Base-by-base conservation (phyloP, 2,888 invertebrate species). In the Ornithoptera alexandrae region DNA sequence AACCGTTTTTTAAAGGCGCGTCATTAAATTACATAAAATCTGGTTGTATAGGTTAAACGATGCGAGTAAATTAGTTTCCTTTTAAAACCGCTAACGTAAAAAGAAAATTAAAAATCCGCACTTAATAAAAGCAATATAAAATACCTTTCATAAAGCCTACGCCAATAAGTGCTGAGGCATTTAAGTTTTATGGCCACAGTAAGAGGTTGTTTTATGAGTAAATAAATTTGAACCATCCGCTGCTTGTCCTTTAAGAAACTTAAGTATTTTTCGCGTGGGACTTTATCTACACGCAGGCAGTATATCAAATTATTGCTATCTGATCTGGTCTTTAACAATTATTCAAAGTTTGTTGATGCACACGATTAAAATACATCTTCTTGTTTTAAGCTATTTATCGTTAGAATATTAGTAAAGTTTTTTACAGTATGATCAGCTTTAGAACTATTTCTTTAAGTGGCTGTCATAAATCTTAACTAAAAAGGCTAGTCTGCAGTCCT, bases 181-280 rank as follows among this genome's bases (percentile, higher is more conserved):
- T 70, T 70, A 70, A 70, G 70, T 64, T 71, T 67, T 71, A 71
- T 70, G 20, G 36, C 63, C 56, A 57, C 64, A 15, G 30, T 71
- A 62, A 71, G 57, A 71, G 68, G 70, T 71, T 68, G 65, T 68
- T 65, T 68, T 65, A 59, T 60, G 50, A 46, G 59, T 63, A 72
- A 50, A 69, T 65, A 58, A 71, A 71, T 71, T 68, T 59, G 60
- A 70, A 72, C 62, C 69, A 69, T 68, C 71, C 65, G 66, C 69
- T 62, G 69, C 60, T 62, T 72, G 75, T 73, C 74, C 77, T 77
- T 72, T 73, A 73, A 77, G 74, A 76, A 74, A 74, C 72, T 74
- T 75, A 74, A 71, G 73, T 72, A 65, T 72, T 57, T 63, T 67
- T 61, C 53, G 75, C 72, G 74, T 75, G 72, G 73, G 74, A 70